phyloP scores from a whole-genome alignment of 2,113 vertebrate species.

The Psammodynastes pulverulentus region DNA sequence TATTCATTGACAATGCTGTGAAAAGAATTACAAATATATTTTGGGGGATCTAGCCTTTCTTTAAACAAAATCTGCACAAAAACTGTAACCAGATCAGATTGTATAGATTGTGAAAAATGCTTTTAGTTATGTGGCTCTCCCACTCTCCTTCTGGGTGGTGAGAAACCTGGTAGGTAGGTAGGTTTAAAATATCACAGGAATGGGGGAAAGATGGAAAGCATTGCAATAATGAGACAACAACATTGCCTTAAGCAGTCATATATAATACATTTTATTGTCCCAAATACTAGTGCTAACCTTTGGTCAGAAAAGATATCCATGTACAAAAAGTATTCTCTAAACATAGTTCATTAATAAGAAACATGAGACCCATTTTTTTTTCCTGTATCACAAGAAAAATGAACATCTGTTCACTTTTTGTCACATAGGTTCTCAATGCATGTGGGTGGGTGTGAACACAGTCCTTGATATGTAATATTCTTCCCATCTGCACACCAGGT shows the following conservation, averaged over 20 bases:
- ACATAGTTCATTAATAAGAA: conserved; percentile 70
- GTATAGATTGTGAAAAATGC: background rate
- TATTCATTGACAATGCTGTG: background rate
- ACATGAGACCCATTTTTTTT: conserved; percentile 60
- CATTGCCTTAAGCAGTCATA: conserved; percentile 43
- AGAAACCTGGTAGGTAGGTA: background rate
- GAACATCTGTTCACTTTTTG: conserved; percentile 74
- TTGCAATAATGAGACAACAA: conserved; percentile 28
- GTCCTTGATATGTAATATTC: conserved; percentile 66
- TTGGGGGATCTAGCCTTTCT: background rate
- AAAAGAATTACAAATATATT: background rate
- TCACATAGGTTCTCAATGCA: conserved; percentile 64
- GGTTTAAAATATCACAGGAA: background rate
- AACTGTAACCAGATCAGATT: conserved; percentile 17
- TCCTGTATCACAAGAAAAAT: conserved; percentile 69
- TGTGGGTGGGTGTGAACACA: conserved; percentile 67
- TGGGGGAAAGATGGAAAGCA: conserved; percentile 24
- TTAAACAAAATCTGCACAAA: background rate
- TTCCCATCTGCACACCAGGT: conserved; percentile 73
- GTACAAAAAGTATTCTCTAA: conserved; percentile 61
- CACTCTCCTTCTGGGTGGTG: conserved; percentile 21
- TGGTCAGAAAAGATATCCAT: conserved; percentile 48
- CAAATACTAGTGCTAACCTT: conserved; percentile 50
- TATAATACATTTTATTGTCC: conserved; percentile 38
- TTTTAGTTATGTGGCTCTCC: conserved; percentile 16